A percentile compares a stretch with the other conserved stretches of the same genome.
phyloP scores from a whole-genome alignment of 2,113 vertebrate genomes.

The Benitochromis conjunctus region DNA sequence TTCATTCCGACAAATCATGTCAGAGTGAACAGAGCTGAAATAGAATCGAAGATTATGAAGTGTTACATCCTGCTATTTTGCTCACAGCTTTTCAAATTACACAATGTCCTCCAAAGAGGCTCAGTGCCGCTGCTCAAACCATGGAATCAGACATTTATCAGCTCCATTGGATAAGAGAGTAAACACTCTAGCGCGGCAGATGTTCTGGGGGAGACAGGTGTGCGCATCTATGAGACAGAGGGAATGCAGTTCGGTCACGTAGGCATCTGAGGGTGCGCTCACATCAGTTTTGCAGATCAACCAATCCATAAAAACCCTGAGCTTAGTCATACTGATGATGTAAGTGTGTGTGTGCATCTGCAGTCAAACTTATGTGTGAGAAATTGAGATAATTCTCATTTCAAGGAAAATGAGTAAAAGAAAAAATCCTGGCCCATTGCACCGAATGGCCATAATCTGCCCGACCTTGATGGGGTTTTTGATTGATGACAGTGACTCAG shows the following conservation, averaged over 20 bases:
- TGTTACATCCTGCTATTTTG: slow-evolving; percentile 16
- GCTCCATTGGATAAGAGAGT: not conserved
- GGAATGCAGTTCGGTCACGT: not conserved
- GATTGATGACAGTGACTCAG: slow-evolving; percentile 11
- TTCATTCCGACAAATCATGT: slow-evolving; percentile 11
- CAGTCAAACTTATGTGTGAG: not conserved
- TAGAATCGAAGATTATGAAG: not conserved
- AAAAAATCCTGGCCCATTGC: not conserved
- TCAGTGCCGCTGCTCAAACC: not conserved
- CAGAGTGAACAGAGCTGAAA: slow-evolving; percentile 1
- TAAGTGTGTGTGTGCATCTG: not conserved
- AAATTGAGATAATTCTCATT: not conserved
- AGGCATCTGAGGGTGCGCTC: not conserved
- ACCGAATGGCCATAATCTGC: not conserved
- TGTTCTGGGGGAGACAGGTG: not conserved
- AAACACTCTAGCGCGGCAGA: not conserved
- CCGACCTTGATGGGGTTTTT: not conserved
- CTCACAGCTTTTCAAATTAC: not conserved
- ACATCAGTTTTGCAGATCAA: not conserved
- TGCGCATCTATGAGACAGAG: not conserved
- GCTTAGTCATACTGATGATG: slow-evolving; percentile 15
- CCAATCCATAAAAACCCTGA: not conserved
- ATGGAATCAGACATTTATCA: slow-evolving; percentile 4
- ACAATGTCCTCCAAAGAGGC: not conserved
- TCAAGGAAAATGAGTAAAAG: not conserved